phyloP scores from a whole-genome alignment of 2,797 vertebrate species.

The Neosilurus hyrtlii region DNA sequence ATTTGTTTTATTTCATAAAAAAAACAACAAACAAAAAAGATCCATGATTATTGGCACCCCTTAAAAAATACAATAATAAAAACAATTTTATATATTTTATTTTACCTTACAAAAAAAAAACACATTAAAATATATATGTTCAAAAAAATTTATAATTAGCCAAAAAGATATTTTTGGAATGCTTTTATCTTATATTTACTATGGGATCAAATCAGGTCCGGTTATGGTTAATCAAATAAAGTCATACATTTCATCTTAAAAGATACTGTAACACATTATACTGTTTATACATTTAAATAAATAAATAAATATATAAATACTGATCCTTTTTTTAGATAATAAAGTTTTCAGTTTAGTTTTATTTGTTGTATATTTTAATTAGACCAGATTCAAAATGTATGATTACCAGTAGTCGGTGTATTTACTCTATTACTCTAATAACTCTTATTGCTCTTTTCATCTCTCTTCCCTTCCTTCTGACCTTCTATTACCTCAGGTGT shows the following conservation, averaged over 20 bases:
- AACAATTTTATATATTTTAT: no score
- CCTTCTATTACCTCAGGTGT: conserved; percentile 75
- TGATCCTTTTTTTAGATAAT: not conserved
- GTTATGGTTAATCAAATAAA: not conserved
- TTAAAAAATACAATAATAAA: no score
- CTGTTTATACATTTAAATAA: not conserved
- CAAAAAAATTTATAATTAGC: not conserved
- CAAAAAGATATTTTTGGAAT: not conserved
- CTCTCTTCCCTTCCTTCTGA: conserved; percentile 12
- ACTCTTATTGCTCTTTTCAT: not conserved
- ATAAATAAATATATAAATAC: not conserved
- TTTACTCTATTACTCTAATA: not conserved
- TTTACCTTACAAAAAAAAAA: not conserved
- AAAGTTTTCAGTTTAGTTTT: not conserved
- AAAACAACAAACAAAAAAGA: no score
- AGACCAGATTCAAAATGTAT: not conserved
- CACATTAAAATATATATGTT: not conserved
- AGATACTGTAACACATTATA: not conserved
- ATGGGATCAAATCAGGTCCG: not conserved
- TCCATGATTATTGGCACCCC: no score
- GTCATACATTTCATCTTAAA: not conserved
- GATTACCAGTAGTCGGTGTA: not conserved
- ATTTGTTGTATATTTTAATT: not conserved
- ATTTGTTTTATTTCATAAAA: no score
- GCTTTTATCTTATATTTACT: not conserved